These are phyloP conservation scores for Bruchidius siliquastri DNA, from an alignment of 2,888 invertebrate species.

Conservation along the genomic window DNA sequence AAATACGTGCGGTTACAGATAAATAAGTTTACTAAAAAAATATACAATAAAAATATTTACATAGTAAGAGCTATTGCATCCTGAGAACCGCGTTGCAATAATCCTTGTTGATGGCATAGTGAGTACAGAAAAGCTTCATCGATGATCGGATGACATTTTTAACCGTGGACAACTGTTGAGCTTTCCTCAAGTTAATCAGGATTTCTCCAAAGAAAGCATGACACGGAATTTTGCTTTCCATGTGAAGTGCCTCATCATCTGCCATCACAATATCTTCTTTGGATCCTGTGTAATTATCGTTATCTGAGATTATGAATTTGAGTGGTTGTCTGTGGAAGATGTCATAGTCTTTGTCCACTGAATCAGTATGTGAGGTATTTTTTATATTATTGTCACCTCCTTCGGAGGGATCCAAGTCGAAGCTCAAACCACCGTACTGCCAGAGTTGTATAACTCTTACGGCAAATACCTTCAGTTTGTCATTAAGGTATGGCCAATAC, in stretches of 20 bases:
- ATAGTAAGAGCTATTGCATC: constrained; percentile 1
- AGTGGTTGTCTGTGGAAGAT: constrained; percentile 14
- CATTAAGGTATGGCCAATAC: constrained; percentile 51
- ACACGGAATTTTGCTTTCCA: constrained; percentile 45
- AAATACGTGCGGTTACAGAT: too few relatives aligned
- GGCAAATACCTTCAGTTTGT: constrained; percentile 49
- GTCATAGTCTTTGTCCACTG: neutral
- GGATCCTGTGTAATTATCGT: constrained; percentile 25
- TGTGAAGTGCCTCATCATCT: constrained; percentile 43
- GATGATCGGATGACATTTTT: constrained; percentile 31
- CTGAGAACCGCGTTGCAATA: constrained; percentile 29
- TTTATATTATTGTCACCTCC: neutral
- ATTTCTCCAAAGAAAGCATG: constrained; percentile 47
- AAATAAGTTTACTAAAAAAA: constrained; percentile 5
- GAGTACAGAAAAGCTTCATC: constrained; percentile 37
- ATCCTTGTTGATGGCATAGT: constrained; percentile 32
- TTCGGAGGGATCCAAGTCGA: constrained; percentile 26
- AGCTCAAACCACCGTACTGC: constrained; percentile 53
- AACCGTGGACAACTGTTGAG: constrained; percentile 21
- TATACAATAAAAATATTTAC: constrained; percentile 10
- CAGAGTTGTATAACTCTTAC: constrained; percentile 52
- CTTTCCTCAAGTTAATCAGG: constrained; percentile 32
- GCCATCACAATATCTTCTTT: constrained; percentile 37
- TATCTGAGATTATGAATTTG: constrained; percentile 24
- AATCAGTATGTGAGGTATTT: neutral